Percentiles rank a stretch among this genome's conserved stretches.
Evolutionary conservation across 2,797 vertebrate genomes (phyloP).

Genomic region (Xyrichtys novacula): DNA sequence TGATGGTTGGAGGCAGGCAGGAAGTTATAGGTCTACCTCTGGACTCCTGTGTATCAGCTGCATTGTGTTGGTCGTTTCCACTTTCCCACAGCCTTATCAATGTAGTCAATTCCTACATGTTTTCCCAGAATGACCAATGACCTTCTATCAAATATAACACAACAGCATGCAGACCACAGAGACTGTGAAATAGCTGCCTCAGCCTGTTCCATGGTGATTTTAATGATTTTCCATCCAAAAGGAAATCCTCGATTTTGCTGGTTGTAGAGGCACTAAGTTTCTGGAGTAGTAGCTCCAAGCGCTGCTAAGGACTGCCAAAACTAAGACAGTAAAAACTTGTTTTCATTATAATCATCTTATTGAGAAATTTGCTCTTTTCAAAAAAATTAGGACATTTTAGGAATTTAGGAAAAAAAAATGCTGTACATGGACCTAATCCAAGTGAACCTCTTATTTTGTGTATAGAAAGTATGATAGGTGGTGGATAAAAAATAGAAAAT

Average conservation of each 20-base stretch:
- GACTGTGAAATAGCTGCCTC: background rate
- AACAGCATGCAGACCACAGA: background rate
- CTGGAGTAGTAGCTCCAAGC: too few relatives aligned
- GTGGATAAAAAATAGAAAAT: too few relatives aligned
- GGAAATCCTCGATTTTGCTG: background rate
- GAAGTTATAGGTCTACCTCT: slow-evolving; percentile 11
- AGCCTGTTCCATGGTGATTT: background rate
- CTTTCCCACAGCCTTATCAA: slow-evolving; percentile 47
- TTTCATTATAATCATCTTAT: too few relatives aligned
- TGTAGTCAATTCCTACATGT: background rate
- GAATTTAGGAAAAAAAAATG: too few relatives aligned
- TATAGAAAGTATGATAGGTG: too few relatives aligned
- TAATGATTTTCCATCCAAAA: background rate
- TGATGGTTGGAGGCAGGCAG: slow-evolving; percentile 30
- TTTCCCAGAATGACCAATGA: background rate
- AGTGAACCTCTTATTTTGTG: too few relatives aligned
- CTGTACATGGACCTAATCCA: too few relatives aligned
- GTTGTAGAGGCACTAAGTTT: too few relatives aligned
- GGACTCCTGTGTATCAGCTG: slow-evolving; percentile 5
- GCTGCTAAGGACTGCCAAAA: too few relatives aligned
- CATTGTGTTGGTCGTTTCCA: slow-evolving; percentile 11
- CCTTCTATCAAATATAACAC: background rate
- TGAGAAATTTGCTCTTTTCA: too few relatives aligned
- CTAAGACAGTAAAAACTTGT: background rate
- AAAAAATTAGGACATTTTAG: too few relatives aligned